phyloP scores from a whole-genome alignment of 2,797 vertebrate genomes.

The Ctenosaura bakeri region DNA sequence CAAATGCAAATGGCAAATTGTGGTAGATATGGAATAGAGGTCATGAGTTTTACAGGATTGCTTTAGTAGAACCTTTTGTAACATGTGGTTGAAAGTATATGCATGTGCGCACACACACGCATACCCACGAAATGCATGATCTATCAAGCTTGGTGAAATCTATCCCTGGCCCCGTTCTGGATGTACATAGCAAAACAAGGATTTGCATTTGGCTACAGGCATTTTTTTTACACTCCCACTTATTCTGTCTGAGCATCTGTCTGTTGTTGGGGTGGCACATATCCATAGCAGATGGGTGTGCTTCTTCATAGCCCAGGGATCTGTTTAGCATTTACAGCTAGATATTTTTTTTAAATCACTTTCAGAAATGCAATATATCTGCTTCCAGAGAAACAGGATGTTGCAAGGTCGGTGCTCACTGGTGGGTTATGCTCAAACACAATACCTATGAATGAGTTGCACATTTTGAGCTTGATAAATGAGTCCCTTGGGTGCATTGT shows the following conservation, averaged over 20 bases:
- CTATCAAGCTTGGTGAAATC: background rate
- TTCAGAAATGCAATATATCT: conserved; percentile 9
- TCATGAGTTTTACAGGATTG: background rate
- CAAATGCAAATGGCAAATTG: background rate
- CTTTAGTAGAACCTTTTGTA: background rate
- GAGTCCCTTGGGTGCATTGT: background rate
- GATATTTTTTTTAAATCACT: background rate
- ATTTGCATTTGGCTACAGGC: conserved; percentile 25
- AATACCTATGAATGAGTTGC: background rate
- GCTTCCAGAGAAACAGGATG: background rate
- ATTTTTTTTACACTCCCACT: background rate
- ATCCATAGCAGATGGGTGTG: conserved; percentile 28
- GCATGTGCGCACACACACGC: background rate
- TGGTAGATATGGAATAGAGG: background rate
- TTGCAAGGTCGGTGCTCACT: background rate
- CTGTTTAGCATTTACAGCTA: conserved; percentile 11
- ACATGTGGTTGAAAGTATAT: background rate
- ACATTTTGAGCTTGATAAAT: background rate
- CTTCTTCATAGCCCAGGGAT: conserved; percentile 23
- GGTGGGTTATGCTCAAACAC: background rate
- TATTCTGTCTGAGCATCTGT: conserved; percentile 27
- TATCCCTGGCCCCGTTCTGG: background rate
- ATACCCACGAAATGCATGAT: background rate
- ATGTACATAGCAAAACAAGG: conserved; percentile 5
- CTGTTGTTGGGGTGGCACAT: conserved; percentile 19